phyloP scores from a whole-genome alignment of 2,888 invertebrate species.

The Tetropium fuscum region DNA sequence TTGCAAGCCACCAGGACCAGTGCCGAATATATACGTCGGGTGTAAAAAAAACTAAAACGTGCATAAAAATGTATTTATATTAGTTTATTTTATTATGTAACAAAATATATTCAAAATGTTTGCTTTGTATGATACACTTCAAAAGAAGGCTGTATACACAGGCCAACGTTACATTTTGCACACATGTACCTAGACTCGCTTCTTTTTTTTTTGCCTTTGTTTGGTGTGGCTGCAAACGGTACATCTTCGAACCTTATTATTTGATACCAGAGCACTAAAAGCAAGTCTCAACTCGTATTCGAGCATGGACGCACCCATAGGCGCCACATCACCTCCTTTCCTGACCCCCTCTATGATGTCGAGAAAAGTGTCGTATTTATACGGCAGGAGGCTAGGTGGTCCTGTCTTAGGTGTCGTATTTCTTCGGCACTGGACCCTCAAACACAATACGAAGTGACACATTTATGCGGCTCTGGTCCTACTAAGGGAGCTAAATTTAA shows the following conservation, averaged over 20 bases:
- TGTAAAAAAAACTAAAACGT: constrained; percentile 2
- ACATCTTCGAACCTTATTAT: constrained; percentile 15
- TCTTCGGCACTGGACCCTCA: constrained; percentile 4
- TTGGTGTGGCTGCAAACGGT: constrained; percentile 12
- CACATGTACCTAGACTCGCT: constrained; percentile 17
- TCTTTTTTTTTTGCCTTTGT: constrained; percentile 16
- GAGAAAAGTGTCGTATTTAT: constrained; percentile 9
- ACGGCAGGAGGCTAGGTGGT: constrained; percentile 9
- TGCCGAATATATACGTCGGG: constrained; percentile 4
- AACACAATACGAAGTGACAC: constrained; percentile 11
- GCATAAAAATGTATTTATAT: background rate
- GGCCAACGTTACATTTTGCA: constrained; percentile 13
- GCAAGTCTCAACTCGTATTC: constrained; percentile 8
- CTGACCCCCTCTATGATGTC: no score
- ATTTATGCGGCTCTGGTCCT: constrained; percentile 10
- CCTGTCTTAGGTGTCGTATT: constrained; percentile 8
- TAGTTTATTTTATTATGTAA: constrained; percentile 8
- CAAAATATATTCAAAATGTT: constrained; percentile 11
- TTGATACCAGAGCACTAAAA: constrained; percentile 2
- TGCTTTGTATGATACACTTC: constrained; percentile 21
- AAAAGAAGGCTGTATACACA: constrained; percentile 15
- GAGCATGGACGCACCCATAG: constrained; percentile 2
- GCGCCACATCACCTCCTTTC: no score
- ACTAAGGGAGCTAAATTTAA: constrained; percentile 5
- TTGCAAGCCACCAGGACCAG: constrained; percentile 10